Base-by-base conservation (phyloP, 2,113 vertebrate genomes). In the Syngnathoides biaculeatus region DNA sequence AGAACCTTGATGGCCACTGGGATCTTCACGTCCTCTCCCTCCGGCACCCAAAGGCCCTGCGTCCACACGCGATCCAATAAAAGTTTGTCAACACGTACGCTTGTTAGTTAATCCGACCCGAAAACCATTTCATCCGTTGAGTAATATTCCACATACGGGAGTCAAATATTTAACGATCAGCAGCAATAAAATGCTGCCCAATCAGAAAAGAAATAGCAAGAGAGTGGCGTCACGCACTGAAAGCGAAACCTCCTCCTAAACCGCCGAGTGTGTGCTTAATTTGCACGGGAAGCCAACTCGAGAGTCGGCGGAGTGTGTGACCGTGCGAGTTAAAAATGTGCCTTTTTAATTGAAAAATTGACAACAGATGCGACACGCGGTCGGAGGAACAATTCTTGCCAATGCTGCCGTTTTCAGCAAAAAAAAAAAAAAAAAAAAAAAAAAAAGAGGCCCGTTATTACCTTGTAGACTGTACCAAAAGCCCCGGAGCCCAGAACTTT, bases 381-480 rank as follows among this genome's bases (percentile, higher is more conserved):
- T 69, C 66, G 58, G 73, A 71, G 20, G 50, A 26, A 60, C 67
- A 30, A 64, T 42, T 68, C 20, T 68, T 24, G 59, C 68, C 10
- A 69, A 68, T 17, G 19, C 47, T 45, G 40, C n/a, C 39, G n/a
- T 68, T 78, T 20, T n/a, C 6, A 61, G n/a, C 9, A 7, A 8
- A 15, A n/a, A n/a, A n/a, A n/a, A n/a, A n/a, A n/a, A n/a, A n/a
- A n/a, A n/a, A n/a, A n/a, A n/a, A n/a, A n/a, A 61, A 27, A 45
- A 17, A 10, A n/a, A 67, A 38, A 74, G 30, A 68, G 38, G 10
- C 20, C 7, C 64, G 64, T 24, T 63, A 47, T 84, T 84, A 98
- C 97, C 96, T 99, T 98, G 79, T 96, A 98, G 77, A 99, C 97
- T 0, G 97, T 99, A 67, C 97, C 97, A 58, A 99, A 99, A 4